These are phyloP conservation scores for Drosophila borealis DNA, from an alignment of 2,888 invertebrate genomes.

Conservation along the genomic window DNA sequence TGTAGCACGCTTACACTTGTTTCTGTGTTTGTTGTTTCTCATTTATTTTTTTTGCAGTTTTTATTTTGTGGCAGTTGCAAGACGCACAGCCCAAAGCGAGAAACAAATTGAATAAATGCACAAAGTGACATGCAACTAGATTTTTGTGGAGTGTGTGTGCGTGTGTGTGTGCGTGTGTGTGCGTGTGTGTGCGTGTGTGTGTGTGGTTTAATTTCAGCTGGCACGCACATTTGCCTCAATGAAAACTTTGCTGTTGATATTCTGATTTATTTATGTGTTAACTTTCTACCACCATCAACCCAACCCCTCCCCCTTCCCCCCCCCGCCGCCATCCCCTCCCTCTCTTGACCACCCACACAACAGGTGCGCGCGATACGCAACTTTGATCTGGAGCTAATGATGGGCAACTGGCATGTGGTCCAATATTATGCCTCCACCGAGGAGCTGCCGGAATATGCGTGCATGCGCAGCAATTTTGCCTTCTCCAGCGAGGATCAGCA, in stretches of 20 bases:
- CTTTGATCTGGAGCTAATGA: slow-evolving; percentile 92
- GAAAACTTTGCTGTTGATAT: slow-evolving; percentile 17
- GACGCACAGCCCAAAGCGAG: slow-evolving; percentile 38
- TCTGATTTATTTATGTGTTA: slow-evolving; percentile 3
- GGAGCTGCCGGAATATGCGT: slow-evolving; percentile 93
- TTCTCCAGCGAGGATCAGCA: slow-evolving; percentile 84
- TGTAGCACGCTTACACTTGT: background rate
- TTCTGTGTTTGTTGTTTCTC: too few species aligned
- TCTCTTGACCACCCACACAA: slow-evolving; percentile 1
- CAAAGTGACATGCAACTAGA: slow-evolving; percentile 52
- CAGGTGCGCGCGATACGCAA: slow-evolving; percentile 91
- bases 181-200: slow-evolving; percentile 5
- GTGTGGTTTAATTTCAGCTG: slow-evolving; percentile 43
- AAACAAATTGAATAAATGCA: slow-evolving; percentile 52
- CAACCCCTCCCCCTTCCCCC: background rate
- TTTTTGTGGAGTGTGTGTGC: slow-evolving; percentile 4
- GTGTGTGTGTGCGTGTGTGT: slow-evolving; percentile 4
- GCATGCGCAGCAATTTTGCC: slow-evolving; percentile 89
- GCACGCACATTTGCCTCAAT: slow-evolving; percentile 45
- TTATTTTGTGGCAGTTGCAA: slow-evolving; percentile 23
- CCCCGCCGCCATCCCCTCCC: background rate
- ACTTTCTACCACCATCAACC: background rate
- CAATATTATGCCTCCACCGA: slow-evolving; percentile 96
- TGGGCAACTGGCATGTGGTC: slow-evolving; percentile 94
- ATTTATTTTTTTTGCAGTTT: background rate